A percentile compares a stretch with the other conserved stretches of the same genome.
Conservation (phyloP, 1,140 invertebrate genomes). For the Mylabris phalerata region DNA sequence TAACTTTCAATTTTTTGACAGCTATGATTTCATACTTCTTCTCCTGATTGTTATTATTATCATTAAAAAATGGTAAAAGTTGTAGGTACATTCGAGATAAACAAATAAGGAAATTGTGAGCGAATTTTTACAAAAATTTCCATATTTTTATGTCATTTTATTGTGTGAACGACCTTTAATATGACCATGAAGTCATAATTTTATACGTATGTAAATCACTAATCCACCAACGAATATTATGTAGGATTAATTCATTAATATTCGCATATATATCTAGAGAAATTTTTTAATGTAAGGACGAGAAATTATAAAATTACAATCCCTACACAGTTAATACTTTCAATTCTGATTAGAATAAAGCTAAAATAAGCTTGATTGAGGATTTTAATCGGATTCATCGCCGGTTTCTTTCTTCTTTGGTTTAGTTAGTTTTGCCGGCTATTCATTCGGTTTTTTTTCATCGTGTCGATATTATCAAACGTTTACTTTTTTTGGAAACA, state of each 20-base stretch:
- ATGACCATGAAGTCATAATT: slow-evolving; percentile 6
- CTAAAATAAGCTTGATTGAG: slow-evolving; percentile 11
- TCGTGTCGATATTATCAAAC: background rate
- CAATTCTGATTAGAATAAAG: no score
- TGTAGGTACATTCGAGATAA: no score
- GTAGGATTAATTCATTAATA: background rate
- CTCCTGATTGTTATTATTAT: no score
- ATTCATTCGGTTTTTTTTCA: background rate
- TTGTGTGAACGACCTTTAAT: slow-evolving; percentile 7
- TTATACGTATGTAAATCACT: background rate
- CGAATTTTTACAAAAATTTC: no score
- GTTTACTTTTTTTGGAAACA: background rate
- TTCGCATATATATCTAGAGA: no score
- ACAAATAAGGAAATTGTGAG: no score
- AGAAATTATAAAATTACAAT: no score
- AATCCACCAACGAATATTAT: slow-evolving; percentile 2
- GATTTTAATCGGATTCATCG: slow-evolving; percentile 12
- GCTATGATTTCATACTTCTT: no score
- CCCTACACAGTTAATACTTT: no score
- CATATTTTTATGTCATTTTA: background rate
- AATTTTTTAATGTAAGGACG: no score
- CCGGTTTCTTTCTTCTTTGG: background rate
- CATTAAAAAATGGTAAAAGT: no score
- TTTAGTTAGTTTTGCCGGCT: background rate
- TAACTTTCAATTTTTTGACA: no score